These are phyloP conservation scores for Oligia latruncula DNA, from an alignment of 2,888 invertebrate genomes.

Conservation along the genomic window DNA sequence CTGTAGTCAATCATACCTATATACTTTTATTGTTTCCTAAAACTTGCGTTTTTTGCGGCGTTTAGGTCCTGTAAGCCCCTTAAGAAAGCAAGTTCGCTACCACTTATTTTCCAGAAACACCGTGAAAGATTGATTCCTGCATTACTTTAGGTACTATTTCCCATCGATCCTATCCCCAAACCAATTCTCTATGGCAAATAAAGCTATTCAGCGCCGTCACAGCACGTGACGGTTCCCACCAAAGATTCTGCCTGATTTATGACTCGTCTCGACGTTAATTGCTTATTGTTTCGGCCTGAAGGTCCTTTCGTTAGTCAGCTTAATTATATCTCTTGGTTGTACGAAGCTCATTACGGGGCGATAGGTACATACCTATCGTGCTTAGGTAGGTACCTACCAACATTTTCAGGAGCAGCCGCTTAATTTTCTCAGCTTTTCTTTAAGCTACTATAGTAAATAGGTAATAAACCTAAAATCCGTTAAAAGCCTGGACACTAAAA, in stretches of 20 bases:
- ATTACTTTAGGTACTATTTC: neutral
- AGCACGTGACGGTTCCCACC: constrained; percentile 63
- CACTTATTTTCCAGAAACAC: neutral
- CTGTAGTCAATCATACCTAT: too few species aligned
- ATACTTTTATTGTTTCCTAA: too few species aligned
- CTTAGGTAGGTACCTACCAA: too few species aligned
- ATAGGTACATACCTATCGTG: neutral
- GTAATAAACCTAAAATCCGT: neutral
- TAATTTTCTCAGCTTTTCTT: neutral
- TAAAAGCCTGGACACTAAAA: neutral
- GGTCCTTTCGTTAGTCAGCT: constrained; percentile 52
- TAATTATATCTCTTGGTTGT: constrained; percentile 45
- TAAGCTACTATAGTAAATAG: neutral
- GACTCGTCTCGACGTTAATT: constrained; percentile 68
- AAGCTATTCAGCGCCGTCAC: constrained; percentile 59
- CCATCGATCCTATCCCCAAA: constrained; percentile 32
- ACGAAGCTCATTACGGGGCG: neutral
- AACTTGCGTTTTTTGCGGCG: too few species aligned
- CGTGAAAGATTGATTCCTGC: neutral
- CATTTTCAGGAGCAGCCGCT: neutral
- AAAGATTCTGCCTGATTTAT: constrained; percentile 72
- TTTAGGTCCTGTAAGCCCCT: too few species aligned
- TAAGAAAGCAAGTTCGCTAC: too few species aligned
- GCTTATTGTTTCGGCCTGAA: constrained; percentile 69
- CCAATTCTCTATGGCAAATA: constrained; percentile 60